Evolutionary conservation across 2,888 invertebrate species (phyloP).

Genomic region (Drosophila nr. medialis): DNA sequence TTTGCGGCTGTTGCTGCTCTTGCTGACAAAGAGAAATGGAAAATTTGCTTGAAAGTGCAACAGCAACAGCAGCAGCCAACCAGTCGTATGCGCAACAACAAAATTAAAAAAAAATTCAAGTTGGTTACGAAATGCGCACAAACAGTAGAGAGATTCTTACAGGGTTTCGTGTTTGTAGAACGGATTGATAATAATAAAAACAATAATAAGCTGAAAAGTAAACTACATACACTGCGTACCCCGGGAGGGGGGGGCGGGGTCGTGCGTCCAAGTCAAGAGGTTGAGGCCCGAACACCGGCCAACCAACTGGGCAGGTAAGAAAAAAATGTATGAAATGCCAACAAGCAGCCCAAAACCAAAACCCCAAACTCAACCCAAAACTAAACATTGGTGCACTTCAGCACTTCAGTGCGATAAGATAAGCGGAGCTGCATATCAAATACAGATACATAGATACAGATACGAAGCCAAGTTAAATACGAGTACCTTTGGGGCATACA

Average conservation of each 20-base stretch:
- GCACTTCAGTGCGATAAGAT: slow-evolving; percentile 62
- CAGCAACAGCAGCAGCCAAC: slow-evolving; percentile 13
- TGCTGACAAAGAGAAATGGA: slow-evolving; percentile 59
- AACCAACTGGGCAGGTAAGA: slow-evolving; percentile 62
- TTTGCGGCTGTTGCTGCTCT: slow-evolving; percentile 13
- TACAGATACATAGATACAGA: slow-evolving; percentile 21
- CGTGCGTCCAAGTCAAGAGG: slow-evolving; percentile 71
- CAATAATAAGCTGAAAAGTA: slow-evolving; percentile 34
- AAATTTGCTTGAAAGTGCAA: slow-evolving; percentile 52
- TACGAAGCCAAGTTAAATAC: slow-evolving; percentile 25
- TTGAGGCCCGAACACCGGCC: slow-evolving; percentile 55
- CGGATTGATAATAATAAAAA: slow-evolving; percentile 65
- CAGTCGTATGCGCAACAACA: slow-evolving; percentile 29
- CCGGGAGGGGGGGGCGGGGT: slow-evolving; percentile 7
- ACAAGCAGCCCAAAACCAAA: slow-evolving; percentile 59
- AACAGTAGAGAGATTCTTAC: slow-evolving; percentile 34
- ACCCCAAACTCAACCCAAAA: slow-evolving; percentile 33
- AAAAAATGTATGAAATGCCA: slow-evolving; percentile 50
- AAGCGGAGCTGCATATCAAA: slow-evolving; percentile 61
- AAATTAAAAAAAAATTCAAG: slow-evolving; percentile 18
- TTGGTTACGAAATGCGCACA: slow-evolving; percentile 59
- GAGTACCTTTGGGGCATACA: slow-evolving; percentile 33
- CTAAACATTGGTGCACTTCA: slow-evolving; percentile 63
- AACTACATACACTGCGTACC: not conserved
- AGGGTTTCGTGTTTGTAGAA: slow-evolving; percentile 48